Evolutionary conservation across 92 coral and sea anemone species (phyloP), one percentile per base, ranked within the genome.

Genomic region (Porites lobata): DNA sequence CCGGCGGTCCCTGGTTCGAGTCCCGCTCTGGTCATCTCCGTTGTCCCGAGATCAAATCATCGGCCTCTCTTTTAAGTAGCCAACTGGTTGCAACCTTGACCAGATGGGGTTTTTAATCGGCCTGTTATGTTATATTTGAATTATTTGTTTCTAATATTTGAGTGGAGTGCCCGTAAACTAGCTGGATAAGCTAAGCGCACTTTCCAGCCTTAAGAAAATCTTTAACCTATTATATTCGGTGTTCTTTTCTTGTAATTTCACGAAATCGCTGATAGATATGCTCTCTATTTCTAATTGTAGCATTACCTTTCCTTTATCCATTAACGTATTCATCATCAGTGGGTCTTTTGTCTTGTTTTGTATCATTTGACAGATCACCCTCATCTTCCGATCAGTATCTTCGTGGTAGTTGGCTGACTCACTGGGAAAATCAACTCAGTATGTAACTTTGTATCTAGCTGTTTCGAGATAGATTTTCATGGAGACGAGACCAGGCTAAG

Each of bases 361-460:
- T 20, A 24, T 59, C 52, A 14, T 57, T 59, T 61, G 15, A 14
- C 54, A 82, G 86, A 66, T 53, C 87, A 9, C 80, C 91, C 1
- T 92, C 98, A 1, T 94, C 99, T 21, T 92, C 96, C 1, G 94
- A 96, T 73, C 99, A 97, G 76, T 96, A 97, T 85, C 91, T 97
- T 32, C 84, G 95, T 26, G 99, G 99, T 10, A 95, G 94, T 69
- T 97, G 99, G 99, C 86, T 97, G 19, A 94, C 96, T 20, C 94
- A 97, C 86, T 97, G 99, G 99, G 90, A 94, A 29, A 80, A 89
- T 68, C 97, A 97, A 50, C 89, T 95, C 50, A 86, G 99, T 97
- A 88, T 75, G 94, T 77, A 71, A 6, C 66, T 14, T 10, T 14
- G 15, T 10, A 56, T 56, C 12, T 56, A 38, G 47, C 47, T 38